A percentile compares a stretch with the other conserved stretches of the same genome.
Evolutionary conservation across 1,140 invertebrate genomes (phyloP).

Genomic region (Cotesia glomerata): DNA sequence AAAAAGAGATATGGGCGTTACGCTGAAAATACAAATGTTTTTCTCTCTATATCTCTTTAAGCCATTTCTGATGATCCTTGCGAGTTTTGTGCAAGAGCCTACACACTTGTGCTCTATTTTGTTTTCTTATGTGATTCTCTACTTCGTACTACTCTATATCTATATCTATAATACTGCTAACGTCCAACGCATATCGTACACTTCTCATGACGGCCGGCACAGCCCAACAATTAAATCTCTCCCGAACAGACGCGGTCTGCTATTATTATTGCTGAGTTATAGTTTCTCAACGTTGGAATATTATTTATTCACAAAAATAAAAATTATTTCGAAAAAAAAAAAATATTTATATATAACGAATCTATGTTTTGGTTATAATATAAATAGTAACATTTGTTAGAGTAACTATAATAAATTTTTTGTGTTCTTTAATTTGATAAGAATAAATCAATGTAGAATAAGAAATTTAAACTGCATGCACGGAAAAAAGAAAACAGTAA

Average conservation of each 20-base stretch:
- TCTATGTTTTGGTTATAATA: not conserved
- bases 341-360: not conserved
- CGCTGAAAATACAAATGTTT: not conserved
- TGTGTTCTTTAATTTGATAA: no score
- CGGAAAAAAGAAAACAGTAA: no score
- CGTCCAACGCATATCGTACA: slow-evolving; percentile 34
- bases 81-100: no score
- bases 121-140: slow-evolving; percentile 33
- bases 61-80: not conserved
- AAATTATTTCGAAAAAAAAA: slow-evolving; percentile 5
- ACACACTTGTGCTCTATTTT: slow-evolving; percentile 35
- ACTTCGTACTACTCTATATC: no score
- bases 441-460: no score
- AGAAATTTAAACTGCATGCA: no score
- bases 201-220: slow-evolving; percentile 52
- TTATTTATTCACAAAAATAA: slow-evolving; percentile 23
- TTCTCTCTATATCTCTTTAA: slow-evolving; percentile 12
- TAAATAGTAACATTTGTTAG: not conserved
- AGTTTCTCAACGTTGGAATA: slow-evolving; percentile 43
- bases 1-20: slow-evolving; percentile 9
- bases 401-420: not conserved
- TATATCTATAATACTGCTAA: slow-evolving; percentile 16
- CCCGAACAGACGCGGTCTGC: slow-evolving; percentile 50
- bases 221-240: slow-evolving; percentile 59
- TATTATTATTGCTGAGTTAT: slow-evolving; percentile 57